Conservation (phyloP, 1,140 invertebrate genomes). For the Neoseiulus cucumeris region DNA sequence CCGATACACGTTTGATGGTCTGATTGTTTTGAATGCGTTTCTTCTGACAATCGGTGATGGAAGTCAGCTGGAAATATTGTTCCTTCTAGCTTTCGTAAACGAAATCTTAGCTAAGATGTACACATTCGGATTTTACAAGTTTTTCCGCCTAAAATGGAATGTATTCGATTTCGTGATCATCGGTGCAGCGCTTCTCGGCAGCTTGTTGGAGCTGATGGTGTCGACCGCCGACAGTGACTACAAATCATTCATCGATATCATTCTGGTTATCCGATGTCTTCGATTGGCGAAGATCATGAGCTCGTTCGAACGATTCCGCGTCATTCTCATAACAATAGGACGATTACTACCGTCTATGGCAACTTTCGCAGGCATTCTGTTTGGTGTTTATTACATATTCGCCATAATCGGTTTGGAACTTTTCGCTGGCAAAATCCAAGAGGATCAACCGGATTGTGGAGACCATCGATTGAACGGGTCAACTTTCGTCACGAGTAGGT, state of each 20-base stretch:
- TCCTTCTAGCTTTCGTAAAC: slow-evolving; percentile 30
- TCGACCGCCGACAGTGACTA: slow-evolving; percentile 1
- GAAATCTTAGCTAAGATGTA: slow-evolving; percentile 35
- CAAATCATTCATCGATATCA: slow-evolving; percentile 25
- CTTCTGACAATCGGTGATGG: slow-evolving; percentile 31
- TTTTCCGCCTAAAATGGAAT: slow-evolving; percentile 32
- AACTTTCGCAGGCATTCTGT: slow-evolving; percentile 33
- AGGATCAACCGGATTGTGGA: slow-evolving; percentile 28
- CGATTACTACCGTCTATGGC: slow-evolving; percentile 32
- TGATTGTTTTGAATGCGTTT: slow-evolving; percentile 34
- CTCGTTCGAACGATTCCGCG: slow-evolving; percentile 31
- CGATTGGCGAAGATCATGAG: slow-evolving; percentile 33
- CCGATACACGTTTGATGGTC: slow-evolving; percentile 31
- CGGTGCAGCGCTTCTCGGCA: slow-evolving; percentile 29
- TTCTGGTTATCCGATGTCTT: slow-evolving; percentile 32
- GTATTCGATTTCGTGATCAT: slow-evolving; percentile 35
- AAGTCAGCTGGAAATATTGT: slow-evolving; percentile 30
- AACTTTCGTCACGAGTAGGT: slow-evolving; percentile 27
- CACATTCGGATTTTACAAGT: slow-evolving; percentile 28
- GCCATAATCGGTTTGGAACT: slow-evolving; percentile 36
- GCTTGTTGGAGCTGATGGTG: slow-evolving; percentile 24
- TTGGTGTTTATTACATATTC: slow-evolving; percentile 35
- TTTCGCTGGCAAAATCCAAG: slow-evolving; percentile 28
- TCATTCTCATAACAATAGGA: slow-evolving; percentile 32
- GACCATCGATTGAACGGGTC: slow-evolving; percentile 26